Percentiles rank a stretch among this genome's conserved stretches.
Conservation (phyloP, 2,797 vertebrate genomes). For the Mus caroli region DNA sequence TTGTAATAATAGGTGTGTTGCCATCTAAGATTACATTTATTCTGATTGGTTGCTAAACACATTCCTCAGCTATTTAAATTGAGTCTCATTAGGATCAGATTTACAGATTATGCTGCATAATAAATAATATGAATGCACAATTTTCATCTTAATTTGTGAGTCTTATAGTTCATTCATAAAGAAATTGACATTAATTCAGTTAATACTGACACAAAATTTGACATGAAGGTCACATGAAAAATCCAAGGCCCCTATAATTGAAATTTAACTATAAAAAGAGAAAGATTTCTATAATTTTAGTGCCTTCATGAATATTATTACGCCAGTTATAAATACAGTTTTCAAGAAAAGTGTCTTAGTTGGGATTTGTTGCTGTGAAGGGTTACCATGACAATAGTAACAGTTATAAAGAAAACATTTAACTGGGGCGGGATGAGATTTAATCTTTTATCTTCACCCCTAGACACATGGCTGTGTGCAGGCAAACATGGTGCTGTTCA, state of each 20-base stretch:
- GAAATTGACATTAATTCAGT: constrained; percentile 85
- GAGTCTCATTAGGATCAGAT: constrained; percentile 88
- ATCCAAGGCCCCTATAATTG: constrained; percentile 80
- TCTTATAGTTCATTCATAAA: constrained; percentile 83
- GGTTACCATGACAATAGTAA: background rate
- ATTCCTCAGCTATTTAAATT: constrained; percentile 87
- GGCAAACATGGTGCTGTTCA: background rate
- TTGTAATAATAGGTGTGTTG: constrained; percentile 88
- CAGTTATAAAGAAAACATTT: background rate
- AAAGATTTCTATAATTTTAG: constrained; percentile 65
- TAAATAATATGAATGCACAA: constrained; percentile 81
- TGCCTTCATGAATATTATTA: constrained; percentile 77
- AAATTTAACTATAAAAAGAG: constrained; percentile 80
- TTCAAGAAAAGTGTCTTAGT: constrained; percentile 1
- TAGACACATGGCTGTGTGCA: background rate
- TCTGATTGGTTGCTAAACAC: constrained; percentile 87
- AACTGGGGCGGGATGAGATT: background rate
- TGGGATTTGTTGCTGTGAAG: background rate
- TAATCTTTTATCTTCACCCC: background rate
- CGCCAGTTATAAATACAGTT: constrained; percentile 63
- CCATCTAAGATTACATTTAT: constrained; percentile 86
- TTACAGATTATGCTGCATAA: constrained; percentile 84
- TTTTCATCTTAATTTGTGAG: constrained; percentile 85
- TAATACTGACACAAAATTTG: constrained; percentile 86
- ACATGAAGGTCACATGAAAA: constrained; percentile 83